A percentile compares a stretch with the other conserved stretches of the same genome.
Conservation (phyloP, 1,140 invertebrate species). For the Drosophila ambigua region DNA sequence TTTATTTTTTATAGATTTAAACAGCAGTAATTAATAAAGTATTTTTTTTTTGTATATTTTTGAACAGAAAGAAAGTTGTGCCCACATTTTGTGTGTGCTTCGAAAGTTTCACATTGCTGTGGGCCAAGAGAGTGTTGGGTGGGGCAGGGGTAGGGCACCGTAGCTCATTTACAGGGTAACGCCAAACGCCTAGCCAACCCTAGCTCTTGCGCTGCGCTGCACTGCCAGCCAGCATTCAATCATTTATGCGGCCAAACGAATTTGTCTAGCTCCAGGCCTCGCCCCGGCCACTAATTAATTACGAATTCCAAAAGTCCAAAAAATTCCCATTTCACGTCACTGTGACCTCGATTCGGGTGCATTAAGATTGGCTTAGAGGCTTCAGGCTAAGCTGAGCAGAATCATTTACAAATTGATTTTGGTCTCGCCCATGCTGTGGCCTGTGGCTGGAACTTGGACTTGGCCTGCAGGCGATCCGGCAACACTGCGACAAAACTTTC, state of each 20-base stretch:
- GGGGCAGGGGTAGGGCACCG: too few species aligned
- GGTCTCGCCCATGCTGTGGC: slow-evolving; percentile 18
- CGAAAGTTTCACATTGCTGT: too few species aligned
- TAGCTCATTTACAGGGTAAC: slow-evolving; percentile 4
- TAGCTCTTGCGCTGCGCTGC: too few species aligned
- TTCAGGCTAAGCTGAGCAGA: slow-evolving; percentile 24
- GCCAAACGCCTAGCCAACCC: neutral
- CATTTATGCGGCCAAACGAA: slow-evolving; percentile 5
- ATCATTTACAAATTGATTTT: slow-evolving; percentile 36
- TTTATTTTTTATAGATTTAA: too few species aligned
- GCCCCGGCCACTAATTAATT: slow-evolving; percentile 40
- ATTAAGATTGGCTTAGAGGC: slow-evolving; percentile 7
- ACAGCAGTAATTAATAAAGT: too few species aligned
- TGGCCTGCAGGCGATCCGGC: neutral
- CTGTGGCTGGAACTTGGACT: too few species aligned
- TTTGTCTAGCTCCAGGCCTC: slow-evolving; percentile 41
- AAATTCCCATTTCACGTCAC: neutral
- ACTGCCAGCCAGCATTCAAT: too few species aligned
- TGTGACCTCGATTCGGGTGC: slow-evolving; percentile 33
- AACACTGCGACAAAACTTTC: neutral
- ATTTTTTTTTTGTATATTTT: too few species aligned
- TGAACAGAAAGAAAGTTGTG: too few species aligned
- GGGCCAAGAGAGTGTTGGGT: too few species aligned
- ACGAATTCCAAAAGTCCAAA: slow-evolving; percentile 19
- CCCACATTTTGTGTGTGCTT: too few species aligned